A percentile compares a stretch with the other conserved stretches of the same genome.
These are phyloP conservation scores for Spodoptera litura DNA, from an alignment of 1,140 invertebrate genomes.

Conservation along the genomic window DNA sequence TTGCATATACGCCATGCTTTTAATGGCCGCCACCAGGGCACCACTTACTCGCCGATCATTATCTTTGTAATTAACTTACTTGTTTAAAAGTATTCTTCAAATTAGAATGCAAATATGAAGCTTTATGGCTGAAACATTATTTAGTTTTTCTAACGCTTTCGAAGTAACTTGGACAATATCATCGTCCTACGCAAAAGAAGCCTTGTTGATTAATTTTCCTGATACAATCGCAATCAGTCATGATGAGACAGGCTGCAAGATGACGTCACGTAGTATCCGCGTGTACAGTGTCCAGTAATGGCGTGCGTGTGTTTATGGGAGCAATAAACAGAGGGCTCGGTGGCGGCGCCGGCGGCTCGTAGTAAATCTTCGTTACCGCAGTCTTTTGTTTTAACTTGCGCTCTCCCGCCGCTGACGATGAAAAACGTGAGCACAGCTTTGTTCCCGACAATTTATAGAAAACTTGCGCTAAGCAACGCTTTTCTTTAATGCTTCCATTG, in stretches of 20 bases:
- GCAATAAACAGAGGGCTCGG: constrained; percentile 2
- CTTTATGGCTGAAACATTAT: background rate
- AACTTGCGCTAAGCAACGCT: background rate
- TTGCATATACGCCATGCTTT: constrained; percentile 14
- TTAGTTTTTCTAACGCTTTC: too few relatives aligned
- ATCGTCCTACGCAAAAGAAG: background rate
- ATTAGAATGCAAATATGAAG: too few relatives aligned
- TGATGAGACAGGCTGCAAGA: background rate
- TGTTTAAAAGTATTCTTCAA: constrained; percentile 2
- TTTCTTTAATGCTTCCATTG: background rate
- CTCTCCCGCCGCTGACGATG: constrained; percentile 3
- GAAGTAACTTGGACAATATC: too few relatives aligned
- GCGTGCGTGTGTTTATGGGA: background rate
- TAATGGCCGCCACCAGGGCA: constrained; percentile 7
- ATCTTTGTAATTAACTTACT: constrained; percentile 23
- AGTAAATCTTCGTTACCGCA: constrained; percentile 32
- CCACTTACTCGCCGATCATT: constrained; percentile 7
- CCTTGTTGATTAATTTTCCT: background rate
- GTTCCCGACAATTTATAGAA: constrained; percentile 9
- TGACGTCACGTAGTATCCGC: constrained; percentile 18
- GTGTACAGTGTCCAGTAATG: background rate
- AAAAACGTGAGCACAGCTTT: constrained; percentile 8
- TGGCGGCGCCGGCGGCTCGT: background rate
- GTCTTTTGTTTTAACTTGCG: constrained; percentile 28
- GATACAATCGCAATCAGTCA: constrained; percentile 6